Evolutionary conservation across 1,140 invertebrate species (phyloP).

Genomic region (Zaprionus tsacasi): DNA sequence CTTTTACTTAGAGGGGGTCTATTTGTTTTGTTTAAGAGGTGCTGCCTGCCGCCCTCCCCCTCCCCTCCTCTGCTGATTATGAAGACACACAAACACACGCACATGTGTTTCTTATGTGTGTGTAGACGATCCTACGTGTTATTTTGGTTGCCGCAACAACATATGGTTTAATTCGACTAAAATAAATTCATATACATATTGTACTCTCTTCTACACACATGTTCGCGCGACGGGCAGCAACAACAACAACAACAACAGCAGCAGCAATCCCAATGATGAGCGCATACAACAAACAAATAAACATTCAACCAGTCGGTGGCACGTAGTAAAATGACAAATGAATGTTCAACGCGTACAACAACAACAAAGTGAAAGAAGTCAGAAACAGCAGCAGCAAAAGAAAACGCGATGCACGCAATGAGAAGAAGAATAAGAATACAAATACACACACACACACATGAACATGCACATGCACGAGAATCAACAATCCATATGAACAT

Average conservation of each 20-base stretch:
- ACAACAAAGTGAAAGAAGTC: slow-evolving; percentile 59
- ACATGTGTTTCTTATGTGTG: slow-evolving; percentile 11
- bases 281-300: slow-evolving; percentile 67
- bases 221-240: slow-evolving; percentile 45
- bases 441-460: slow-evolving; percentile 31
- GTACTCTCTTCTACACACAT: slow-evolving; percentile 65
- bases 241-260: slow-evolving; percentile 18
- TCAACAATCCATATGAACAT: not conserved
- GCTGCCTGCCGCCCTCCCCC: no score
- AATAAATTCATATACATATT: slow-evolving; percentile 70
- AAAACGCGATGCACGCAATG: slow-evolving; percentile 60
- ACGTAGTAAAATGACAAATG: slow-evolving; percentile 82
- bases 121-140: slow-evolving; percentile 71
- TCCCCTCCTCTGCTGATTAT: slow-evolving; percentile 54
- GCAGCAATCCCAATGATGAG: slow-evolving; percentile 14
- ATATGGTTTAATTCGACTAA: slow-evolving; percentile 77
- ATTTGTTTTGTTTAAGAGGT: slow-evolving; percentile 77
- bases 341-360: slow-evolving; percentile 72
- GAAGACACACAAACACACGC: slow-evolving; percentile 27
- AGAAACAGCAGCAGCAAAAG: slow-evolving; percentile 51
- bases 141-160: slow-evolving; percentile 74
- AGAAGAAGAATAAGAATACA: slow-evolving; percentile 68
- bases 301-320: slow-evolving; percentile 78
- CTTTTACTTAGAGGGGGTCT: slow-evolving; percentile 79
- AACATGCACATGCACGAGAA: slow-evolving; percentile 12